These are phyloP conservation scores for Tragelaphus buxtoni DNA, from an alignment of 2,113 vertebrate species.

Conservation along the genomic window DNA sequence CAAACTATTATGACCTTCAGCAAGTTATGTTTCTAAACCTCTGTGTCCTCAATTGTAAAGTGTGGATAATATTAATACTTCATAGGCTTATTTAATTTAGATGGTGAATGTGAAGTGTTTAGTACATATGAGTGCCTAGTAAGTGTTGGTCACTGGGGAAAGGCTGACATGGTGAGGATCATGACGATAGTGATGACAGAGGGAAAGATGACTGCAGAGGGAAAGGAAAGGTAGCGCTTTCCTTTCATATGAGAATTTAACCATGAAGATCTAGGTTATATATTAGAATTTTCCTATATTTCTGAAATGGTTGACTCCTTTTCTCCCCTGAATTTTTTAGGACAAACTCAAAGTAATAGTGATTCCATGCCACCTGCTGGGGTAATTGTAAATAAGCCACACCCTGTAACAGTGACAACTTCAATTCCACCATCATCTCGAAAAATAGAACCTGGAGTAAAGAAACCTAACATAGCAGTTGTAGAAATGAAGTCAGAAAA, in stretches of 20 bases:
- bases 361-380: conserved; percentile 72
- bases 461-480: conserved; percentile 79
- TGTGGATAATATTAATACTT: not conserved
- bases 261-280: not conserved
- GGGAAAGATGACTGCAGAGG: not conserved
- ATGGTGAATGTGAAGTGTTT: not conserved
- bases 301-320: not conserved
- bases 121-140: not conserved
- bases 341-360: conserved; percentile 82
- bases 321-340: conserved; percentile 75
- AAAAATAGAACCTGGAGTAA: conserved; percentile 61
- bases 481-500: conserved; percentile 81
- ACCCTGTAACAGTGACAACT: conserved; percentile 79
- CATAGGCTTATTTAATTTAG: not conserved
- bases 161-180: not conserved
- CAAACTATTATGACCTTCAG: not conserved
- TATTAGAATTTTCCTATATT: not conserved
- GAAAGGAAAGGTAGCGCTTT: not conserved
- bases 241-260: not conserved
- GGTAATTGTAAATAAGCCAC: conserved; percentile 67
- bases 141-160: not conserved
- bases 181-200: not conserved
- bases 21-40: not conserved
- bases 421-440: conserved; percentile 75
- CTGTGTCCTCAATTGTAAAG: not conserved